Conservation (phyloP, 2,113 vertebrate species). For the Ranitomeya variabilis region DNA sequence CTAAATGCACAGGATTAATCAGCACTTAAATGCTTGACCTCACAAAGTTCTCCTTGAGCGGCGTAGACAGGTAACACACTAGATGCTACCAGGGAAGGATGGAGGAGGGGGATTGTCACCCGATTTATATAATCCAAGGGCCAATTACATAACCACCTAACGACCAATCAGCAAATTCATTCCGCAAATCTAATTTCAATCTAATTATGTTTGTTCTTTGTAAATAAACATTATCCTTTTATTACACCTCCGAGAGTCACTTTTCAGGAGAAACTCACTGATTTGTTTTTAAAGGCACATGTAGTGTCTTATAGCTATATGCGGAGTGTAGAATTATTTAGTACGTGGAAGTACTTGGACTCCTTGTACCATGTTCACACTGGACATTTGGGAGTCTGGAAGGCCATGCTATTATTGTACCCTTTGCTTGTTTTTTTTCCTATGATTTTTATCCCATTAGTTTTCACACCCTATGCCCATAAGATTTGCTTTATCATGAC, state of each 20-base stretch:
- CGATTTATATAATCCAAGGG: neutral
- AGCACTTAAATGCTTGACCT: conserved; percentile 48
- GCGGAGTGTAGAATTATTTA: neutral
- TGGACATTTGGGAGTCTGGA: neutral
- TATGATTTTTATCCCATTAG: too few relatives aligned
- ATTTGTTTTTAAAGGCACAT: neutral
- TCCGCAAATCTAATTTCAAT: conserved; percentile 18
- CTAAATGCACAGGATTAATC: conserved; percentile 46
- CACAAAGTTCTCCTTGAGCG: conserved; percentile 26
- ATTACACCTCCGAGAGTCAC: conserved; percentile 41
- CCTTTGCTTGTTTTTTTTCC: too few relatives aligned
- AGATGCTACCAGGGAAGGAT: neutral
- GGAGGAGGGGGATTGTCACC: neutral
- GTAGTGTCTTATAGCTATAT: neutral
- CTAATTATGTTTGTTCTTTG: conserved; percentile 53
- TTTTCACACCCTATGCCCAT: too few relatives aligned
- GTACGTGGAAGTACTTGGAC: neutral
- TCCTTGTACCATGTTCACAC: neutral
- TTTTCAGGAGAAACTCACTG: conserved; percentile 9
- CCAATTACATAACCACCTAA: conserved; percentile 51
- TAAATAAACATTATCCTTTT: conserved; percentile 53
- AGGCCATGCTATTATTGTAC: too few relatives aligned
- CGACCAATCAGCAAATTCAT: conserved; percentile 28
- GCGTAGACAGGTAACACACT: neutral
- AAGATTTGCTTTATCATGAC: too few relatives aligned